Percentiles rank a stretch among this genome's conserved stretches.
Evolutionary conservation across 2,888 invertebrate species (phyloP).

Genomic region (Aelia acuminata): DNA sequence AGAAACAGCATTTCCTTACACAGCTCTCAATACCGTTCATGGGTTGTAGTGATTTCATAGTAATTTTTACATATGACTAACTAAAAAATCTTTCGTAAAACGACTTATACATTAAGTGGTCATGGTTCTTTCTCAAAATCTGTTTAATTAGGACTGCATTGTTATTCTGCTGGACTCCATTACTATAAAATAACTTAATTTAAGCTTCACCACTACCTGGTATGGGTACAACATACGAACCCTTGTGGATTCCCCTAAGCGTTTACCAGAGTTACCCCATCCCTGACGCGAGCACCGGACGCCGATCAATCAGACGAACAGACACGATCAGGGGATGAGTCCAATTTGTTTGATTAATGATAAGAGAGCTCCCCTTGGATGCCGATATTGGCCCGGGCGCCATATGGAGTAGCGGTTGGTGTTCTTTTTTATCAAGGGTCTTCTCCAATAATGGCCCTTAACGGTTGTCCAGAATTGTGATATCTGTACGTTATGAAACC

Average conservation of each 20-base stretch:
- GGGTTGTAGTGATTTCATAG: no score
- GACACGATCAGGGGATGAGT: constrained; percentile 61
- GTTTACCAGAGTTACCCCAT: not conserved
- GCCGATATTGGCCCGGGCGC: constrained; percentile 59
- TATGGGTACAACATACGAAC: no score
- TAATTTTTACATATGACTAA: no score
- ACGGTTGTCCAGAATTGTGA: constrained; percentile 9
- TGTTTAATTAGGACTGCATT: no score
- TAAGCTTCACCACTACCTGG: not conserved
- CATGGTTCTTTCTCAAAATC: no score
- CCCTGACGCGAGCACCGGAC: not conserved
- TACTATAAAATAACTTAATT: not conserved
- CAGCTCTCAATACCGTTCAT: no score
- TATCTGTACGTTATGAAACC: constrained; percentile 9
- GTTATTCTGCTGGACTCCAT: no score
- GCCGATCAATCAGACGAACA: constrained; percentile 32
- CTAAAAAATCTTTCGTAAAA: no score
- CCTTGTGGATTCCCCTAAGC: not conserved
- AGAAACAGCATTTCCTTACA: no score
- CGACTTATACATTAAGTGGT: no score
- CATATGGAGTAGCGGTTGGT: constrained; percentile 60
- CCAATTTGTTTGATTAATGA: constrained; percentile 65
- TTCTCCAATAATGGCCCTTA: constrained; percentile 19
- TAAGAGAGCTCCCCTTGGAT: constrained; percentile 51
- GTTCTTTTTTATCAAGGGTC: constrained; percentile 35